Evolutionary conservation across 2,113 vertebrate species (phyloP).

Genomic region (Calypte anna): DNA sequence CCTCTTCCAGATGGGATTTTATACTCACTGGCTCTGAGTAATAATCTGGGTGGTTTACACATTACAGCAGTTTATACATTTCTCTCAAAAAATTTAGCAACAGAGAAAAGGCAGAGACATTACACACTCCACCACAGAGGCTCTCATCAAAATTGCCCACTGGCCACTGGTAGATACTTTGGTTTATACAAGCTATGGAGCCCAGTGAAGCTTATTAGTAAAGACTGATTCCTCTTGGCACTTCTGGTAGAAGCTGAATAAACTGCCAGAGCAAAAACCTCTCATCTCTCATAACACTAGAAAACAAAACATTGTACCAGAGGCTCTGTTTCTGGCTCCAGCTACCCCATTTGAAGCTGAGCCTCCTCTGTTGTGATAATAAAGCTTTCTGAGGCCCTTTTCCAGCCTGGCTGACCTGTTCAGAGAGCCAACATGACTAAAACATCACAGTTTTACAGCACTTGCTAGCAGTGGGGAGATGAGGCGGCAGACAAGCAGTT

Average conservation of each 20-base stretch:
- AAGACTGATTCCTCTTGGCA: background rate
- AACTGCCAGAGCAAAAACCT: background rate
- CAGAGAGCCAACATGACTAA: background rate
- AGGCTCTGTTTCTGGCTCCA: background rate
- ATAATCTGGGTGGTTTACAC: background rate
- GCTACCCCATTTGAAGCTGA: background rate
- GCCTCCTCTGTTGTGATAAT: fast-evolving
- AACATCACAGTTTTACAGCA: background rate
- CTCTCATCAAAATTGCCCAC: background rate
- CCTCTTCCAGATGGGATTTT: background rate
- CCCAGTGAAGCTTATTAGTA: background rate
- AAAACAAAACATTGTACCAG: background rate
- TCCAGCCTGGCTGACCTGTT: background rate
- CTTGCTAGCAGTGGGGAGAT: background rate
- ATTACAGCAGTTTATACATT: background rate
- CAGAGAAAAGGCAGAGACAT: background rate
- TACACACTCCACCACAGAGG: background rate
- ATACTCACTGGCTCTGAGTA: background rate
- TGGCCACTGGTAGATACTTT: background rate
- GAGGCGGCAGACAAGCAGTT: background rate
- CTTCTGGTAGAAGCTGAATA: background rate
- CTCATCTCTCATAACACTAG: background rate
- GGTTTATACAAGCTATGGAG: background rate
- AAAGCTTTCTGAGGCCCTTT: background rate
- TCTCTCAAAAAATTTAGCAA: background rate